phyloP scores from a whole-genome alignment of 2,888 invertebrate species.

The Pterostichus niger region DNA sequence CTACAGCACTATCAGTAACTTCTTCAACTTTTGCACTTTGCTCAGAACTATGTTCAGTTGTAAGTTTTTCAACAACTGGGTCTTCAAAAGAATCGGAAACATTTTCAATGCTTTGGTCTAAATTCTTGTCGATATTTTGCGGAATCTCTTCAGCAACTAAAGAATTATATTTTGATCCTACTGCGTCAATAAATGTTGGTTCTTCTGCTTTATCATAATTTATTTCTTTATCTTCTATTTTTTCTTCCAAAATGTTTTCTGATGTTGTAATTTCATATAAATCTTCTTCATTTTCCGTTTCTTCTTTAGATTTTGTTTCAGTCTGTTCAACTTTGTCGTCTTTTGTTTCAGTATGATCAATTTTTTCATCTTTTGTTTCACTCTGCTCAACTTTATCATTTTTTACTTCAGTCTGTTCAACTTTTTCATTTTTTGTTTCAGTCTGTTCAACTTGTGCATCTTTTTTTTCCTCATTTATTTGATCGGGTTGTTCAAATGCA shows the following conservation, averaged over 20 bases:
- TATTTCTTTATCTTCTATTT: background rate
- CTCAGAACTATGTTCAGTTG: constrained; percentile 4
- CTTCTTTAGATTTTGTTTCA: background rate
- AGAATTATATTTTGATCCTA: constrained; percentile 5
- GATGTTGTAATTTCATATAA: background rate
- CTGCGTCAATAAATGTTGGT: constrained; percentile 23
- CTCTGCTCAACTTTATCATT: background rate
- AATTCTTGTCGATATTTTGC: background rate
- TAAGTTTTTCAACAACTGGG: constrained; percentile 10
- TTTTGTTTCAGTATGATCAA: background rate
- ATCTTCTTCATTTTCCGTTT: background rate
- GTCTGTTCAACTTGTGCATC: background rate
- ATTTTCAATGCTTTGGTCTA: constrained; percentile 35
- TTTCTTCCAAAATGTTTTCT: no score
- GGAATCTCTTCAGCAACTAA: constrained; percentile 22
- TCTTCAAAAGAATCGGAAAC: constrained; percentile 12
- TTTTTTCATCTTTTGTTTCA: constrained; percentile 25
- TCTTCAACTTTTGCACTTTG: constrained; percentile 10
- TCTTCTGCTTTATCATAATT: constrained; percentile 11
- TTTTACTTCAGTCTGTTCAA: background rate
- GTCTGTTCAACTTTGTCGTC: constrained; percentile 7
- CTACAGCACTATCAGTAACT: background rate
- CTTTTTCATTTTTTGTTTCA: constrained; percentile 37
- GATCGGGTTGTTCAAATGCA: background rate
- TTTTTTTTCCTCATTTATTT: background rate